These are phyloP conservation scores for Orthonyx spaldingii DNA, from an alignment of 2,113 vertebrate genomes.

Conservation along the genomic window DNA sequence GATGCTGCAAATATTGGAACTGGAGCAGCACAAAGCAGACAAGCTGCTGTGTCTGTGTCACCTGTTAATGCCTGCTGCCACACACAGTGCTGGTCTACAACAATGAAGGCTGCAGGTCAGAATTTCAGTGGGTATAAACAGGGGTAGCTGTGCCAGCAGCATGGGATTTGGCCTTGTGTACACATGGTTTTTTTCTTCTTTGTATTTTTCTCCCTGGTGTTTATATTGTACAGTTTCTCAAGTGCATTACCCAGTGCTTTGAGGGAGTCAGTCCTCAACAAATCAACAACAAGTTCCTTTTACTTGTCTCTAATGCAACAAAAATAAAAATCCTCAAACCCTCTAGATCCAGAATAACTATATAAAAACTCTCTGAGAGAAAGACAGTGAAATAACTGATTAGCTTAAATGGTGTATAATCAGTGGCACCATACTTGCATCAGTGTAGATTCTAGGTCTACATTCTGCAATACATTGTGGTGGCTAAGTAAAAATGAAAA, in stretches of 20 bases:
- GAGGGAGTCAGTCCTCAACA: neutral
- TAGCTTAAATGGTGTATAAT: neutral
- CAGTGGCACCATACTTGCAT: neutral
- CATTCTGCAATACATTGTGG: neutral
- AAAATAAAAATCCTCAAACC: neutral
- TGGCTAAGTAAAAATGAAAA: neutral
- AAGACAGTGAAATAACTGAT: neutral
- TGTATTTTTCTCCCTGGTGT: neutral
- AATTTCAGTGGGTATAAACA: neutral
- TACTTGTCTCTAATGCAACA: neutral
- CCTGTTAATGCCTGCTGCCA: conserved; percentile 1
- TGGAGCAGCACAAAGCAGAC: neutral
- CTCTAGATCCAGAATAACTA: neutral
- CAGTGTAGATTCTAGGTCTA: neutral
- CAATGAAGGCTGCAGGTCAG: neutral
- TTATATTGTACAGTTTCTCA: neutral
- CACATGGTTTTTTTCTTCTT: neutral
- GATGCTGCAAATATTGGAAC: neutral
- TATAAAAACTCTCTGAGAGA: neutral
- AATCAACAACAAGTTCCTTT: neutral
- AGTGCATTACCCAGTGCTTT: neutral
- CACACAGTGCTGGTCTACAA: neutral
- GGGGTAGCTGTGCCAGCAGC: neutral
- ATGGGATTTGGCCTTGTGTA: neutral
- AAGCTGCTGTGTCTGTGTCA: neutral